Base-by-base conservation (phyloP, 2,888 invertebrate species). In the Drosophila eohydei region DNA sequence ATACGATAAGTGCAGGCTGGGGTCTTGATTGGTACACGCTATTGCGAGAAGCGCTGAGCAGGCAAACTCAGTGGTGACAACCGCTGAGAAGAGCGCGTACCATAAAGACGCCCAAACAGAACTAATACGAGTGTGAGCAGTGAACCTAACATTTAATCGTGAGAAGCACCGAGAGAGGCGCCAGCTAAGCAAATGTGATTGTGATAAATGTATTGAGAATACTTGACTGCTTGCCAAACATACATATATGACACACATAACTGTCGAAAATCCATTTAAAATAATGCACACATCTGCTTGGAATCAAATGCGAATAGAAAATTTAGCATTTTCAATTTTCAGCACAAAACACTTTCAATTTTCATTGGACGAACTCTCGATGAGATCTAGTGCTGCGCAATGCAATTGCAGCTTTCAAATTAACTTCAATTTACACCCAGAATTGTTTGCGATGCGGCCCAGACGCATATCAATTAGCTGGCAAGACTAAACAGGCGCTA, bases 341-440 rank as follows among this genome's bases (percentile, higher is more conserved):
- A 66, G 43, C 64, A 68, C 21, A 21, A 55, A 60, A 69, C 62
- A 64, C 83, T 77, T 74, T 74, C 66, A 40, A 52, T 71, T 81
- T 73, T 41, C 44, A 46, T 40, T 30, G 6, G 52, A 36, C 14
- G 4, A 14, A 8, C 51, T 54, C 30, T 21, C 12, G 14, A 11
- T 40, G 38, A 30, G 40, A 4, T 48, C 21, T 44, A 6, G n/a
- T 64, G 76, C 75, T 83, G 81, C 70, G 85, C 83, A 83, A 73
- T 80, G 69, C 79, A 71, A 76, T 83, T 85, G 80, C 70, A 74
- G 71, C 74, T 74, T 80, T 78, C 68, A 73, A 88, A 86, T 88
- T 83, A 83, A 73, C 86, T 83, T 83, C 83, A 83, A 88, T 83
- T 83, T 78, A 83, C 88, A 80, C 56, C 67, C 50, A 52, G 80